Percentiles rank a stretch among this genome's conserved stretches.
These are phyloP conservation scores for Pterophyllum scalare DNA, from an alignment of 2,113 vertebrate species.

Conservation along the genomic window DNA sequence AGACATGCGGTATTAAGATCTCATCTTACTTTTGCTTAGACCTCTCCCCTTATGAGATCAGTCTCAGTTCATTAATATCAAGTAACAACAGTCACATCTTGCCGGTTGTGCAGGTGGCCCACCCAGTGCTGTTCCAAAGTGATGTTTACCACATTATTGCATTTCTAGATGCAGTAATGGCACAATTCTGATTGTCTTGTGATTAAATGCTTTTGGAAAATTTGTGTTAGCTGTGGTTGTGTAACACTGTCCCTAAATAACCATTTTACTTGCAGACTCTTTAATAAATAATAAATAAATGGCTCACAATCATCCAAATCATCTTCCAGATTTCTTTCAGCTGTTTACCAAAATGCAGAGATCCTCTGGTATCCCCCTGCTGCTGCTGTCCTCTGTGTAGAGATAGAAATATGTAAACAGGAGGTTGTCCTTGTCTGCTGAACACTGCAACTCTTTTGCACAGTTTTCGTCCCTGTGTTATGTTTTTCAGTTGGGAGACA, in stretches of 20 bases:
- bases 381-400: constrained; percentile 40
- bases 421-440: constrained; percentile 38
- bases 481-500: constrained; percentile 25
- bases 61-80: constrained; percentile 73
- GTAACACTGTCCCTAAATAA: not conserved
- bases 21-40: constrained; percentile 61
- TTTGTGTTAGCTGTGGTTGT: not conserved
- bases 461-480: constrained; percentile 37
- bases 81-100: constrained; percentile 54
- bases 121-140: constrained; percentile 25
- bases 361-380: constrained; percentile 30
- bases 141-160: not conserved
- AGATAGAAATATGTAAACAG: constrained; percentile 68
- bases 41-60: constrained; percentile 46
- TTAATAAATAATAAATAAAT: constrained; percentile 20
- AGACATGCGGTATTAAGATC: constrained; percentile 64
- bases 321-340: constrained; percentile 53
- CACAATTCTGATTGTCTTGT: not conserved
- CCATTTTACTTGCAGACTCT: constrained; percentile 1
- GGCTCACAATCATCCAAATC: not conserved
- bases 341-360: constrained; percentile 75
- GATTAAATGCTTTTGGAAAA: constrained; percentile 3
- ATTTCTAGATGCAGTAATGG: constrained; percentile 25
- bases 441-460: constrained; percentile 22
- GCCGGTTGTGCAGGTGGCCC: constrained; percentile 25